These are phyloP conservation scores for Cladopsammia gracilis DNA, from an alignment of 64 coral and sea anemone genomes.

Conservation along the genomic window DNA sequence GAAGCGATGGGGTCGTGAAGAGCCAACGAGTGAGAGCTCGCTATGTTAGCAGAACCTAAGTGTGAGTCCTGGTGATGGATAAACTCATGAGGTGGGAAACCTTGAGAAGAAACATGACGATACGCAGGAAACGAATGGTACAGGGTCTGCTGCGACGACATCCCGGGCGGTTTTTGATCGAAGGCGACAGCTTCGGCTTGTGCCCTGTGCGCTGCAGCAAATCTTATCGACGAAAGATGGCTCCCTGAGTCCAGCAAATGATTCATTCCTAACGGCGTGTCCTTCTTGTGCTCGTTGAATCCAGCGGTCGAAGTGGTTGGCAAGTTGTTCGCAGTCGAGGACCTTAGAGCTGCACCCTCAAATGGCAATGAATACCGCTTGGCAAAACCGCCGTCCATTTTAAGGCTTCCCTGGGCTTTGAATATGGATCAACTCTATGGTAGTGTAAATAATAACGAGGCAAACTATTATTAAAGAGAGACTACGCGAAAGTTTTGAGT, in stretches of 20 bases:
- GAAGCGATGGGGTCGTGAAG: slow-evolving; percentile 86
- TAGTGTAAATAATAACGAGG: slow-evolving; percentile 90
- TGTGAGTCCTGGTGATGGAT: slow-evolving; percentile 94
- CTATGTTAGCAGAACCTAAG: slow-evolving; percentile 71
- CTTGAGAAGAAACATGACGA: slow-evolving; percentile 85
- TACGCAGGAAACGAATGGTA: slow-evolving; percentile 98
- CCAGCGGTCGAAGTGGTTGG: slow-evolving; percentile 60
- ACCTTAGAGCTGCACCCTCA: slow-evolving; percentile 69
- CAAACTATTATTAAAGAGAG: slow-evolving; percentile 95
- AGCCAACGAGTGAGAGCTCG: slow-evolving; percentile 85
- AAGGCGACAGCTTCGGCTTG: slow-evolving; percentile 85
- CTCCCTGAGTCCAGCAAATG: slow-evolving; percentile 87
- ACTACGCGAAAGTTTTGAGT: slow-evolving; percentile 93
- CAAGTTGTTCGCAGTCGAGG: slow-evolving; percentile 62
- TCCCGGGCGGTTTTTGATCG: slow-evolving; percentile 92
- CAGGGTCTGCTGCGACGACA: slow-evolving; percentile 91
- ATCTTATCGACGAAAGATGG: slow-evolving; percentile 88
- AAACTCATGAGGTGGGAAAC: slow-evolving; percentile 87
- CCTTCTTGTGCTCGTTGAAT: slow-evolving; percentile 84
- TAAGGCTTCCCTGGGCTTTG: slow-evolving; percentile 79
- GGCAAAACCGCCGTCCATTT: slow-evolving; percentile 84
- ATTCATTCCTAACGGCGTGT: slow-evolving; percentile 85
- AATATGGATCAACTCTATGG: slow-evolving; percentile 92
- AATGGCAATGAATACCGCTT: slow-evolving; percentile 84
- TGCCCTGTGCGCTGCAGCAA: slow-evolving; percentile 80